Evolutionary conservation across 1,140 invertebrate genomes (phyloP), one percentile per base, ranked within the genome.

Genomic region (Phthorimaea operculella): DNA sequence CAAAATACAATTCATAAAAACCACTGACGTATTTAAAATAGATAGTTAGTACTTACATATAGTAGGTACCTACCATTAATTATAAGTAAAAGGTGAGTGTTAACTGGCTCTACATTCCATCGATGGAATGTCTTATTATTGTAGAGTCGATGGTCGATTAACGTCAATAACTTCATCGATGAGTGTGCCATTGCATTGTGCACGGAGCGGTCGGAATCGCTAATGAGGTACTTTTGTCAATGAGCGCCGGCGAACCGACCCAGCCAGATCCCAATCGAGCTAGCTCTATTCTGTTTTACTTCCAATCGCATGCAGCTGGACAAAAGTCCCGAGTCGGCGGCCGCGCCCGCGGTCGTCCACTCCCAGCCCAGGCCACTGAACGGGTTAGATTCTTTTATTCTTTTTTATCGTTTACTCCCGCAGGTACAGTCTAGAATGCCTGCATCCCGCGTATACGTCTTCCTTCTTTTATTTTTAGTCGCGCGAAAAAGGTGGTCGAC

Each of bases 401-500:
- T 73, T 81, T 76, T 79, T 72, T 60, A 64, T 63, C 66, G 59
- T 66, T 61, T 71, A 64, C 33, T 48, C 55, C 55, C 52, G 57
- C 64, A 60, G 61, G 60, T 64, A 68, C 59, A 64, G 67, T 72
- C 79, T 79, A 78, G 79, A 76, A 71, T 71, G 67, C 67, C 66
- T 68, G 67, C 66, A 70, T 76, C 66, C 71, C 59, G 56, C 66
- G 70, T 69, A 68, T 62, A 70, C 64, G 65, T 72, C 73, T 78
- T 75, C 67, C 71, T 76, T 74, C 71, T 67, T 84, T 81, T 82
- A 80, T 82, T 82, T 84, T 81, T 81, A 79, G 68, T 77, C 57
- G 64, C 62, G 66, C 62, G 69, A 76, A 79, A 80, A 76, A 81
- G 74, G 72, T 73, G 69, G 67, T 73, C 71, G 70, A 67, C 68